Percentiles rank a stretch among this genome's conserved stretches.
phyloP scores from a whole-genome alignment of 2,113 vertebrate species.

The Hippoglossus stenolepis region DNA sequence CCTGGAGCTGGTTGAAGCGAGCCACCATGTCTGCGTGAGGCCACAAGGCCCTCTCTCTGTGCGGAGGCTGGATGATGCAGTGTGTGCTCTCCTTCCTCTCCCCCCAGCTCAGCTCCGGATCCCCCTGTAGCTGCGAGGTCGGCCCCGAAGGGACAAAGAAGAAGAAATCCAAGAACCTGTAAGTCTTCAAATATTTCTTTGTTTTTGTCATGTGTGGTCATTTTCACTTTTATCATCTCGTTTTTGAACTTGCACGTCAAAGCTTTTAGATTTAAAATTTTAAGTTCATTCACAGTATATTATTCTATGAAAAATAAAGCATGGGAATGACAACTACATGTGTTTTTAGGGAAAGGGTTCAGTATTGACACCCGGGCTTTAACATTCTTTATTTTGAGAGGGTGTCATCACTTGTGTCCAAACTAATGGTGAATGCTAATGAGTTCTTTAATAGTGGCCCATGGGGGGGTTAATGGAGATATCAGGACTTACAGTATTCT shows the following conservation, averaged over 20 bases:
- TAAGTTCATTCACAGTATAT: background rate
- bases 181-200: conserved; percentile 73
- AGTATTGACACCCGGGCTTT: conserved; percentile 26
- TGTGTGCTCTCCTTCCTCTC: conserved; percentile 80
- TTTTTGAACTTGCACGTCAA: background rate
- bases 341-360: background rate
- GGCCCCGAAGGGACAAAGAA: conserved; percentile 84
- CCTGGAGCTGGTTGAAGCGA: conserved; percentile 4
- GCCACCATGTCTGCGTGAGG: conserved; percentile 37
- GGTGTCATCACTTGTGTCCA: background rate
- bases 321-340: background rate
- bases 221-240: conserved; percentile 2
- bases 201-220: background rate
- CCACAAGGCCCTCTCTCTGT: conserved; percentile 47
- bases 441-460: conserved; percentile 1
- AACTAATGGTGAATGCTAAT: conserved; percentile 18
- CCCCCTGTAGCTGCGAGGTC: conserved; percentile 85
- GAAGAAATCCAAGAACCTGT: conserved; percentile 93
- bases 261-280: background rate
- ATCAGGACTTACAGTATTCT: background rate
- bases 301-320: background rate
- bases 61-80: conserved; percentile 80
- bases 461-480: conserved; percentile 25
- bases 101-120: conserved; percentile 86
- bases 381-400: conserved; percentile 16